Evolutionary conservation across 2,113 vertebrate species (phyloP).

Genomic region (Gnathonemus echidnorhynchus): DNA sequence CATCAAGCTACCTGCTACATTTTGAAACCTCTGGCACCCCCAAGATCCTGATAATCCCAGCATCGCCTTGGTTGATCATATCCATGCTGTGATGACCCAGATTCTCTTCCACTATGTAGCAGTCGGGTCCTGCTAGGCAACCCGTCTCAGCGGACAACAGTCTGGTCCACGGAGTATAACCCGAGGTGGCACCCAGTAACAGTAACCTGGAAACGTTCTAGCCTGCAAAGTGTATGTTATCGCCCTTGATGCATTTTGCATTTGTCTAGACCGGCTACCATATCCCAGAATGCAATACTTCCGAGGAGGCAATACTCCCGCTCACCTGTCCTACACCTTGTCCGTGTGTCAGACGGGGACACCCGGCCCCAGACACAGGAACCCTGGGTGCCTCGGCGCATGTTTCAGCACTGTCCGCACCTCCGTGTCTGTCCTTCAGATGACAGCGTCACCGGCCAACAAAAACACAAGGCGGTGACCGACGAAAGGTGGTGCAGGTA

Average conservation of each 20-base stretch:
- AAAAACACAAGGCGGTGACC: not conserved
- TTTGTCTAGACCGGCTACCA: not conserved
- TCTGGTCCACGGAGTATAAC: not conserved
- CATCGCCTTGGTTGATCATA: not conserved
- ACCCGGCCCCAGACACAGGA: not conserved
- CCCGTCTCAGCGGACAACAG: not conserved
- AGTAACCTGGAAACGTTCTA: not conserved
- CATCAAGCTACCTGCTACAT: not conserved
- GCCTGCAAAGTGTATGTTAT: not conserved
- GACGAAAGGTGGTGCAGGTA: not conserved
- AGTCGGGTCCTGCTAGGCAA: not conserved
- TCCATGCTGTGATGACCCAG: not conserved
- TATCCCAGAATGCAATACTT: not conserved
- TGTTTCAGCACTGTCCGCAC: not conserved
- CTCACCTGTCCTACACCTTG: not conserved
- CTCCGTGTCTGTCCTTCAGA: not conserved
- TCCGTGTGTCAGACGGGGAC: not conserved
- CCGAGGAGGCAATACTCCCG: not conserved
- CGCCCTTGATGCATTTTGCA: not conserved
- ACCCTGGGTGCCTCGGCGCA: not conserved
- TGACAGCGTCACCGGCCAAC: not conserved
- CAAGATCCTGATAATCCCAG: not conserved
- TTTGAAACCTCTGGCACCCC: not conserved
- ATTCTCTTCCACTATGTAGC: not conserved
- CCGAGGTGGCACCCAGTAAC: not conserved